A percentile compares a stretch with the other conserved stretches of the same genome.
phyloP scores from a whole-genome alignment of 1,140 invertebrate genomes.

The Amphibalanus amphitrite region DNA sequence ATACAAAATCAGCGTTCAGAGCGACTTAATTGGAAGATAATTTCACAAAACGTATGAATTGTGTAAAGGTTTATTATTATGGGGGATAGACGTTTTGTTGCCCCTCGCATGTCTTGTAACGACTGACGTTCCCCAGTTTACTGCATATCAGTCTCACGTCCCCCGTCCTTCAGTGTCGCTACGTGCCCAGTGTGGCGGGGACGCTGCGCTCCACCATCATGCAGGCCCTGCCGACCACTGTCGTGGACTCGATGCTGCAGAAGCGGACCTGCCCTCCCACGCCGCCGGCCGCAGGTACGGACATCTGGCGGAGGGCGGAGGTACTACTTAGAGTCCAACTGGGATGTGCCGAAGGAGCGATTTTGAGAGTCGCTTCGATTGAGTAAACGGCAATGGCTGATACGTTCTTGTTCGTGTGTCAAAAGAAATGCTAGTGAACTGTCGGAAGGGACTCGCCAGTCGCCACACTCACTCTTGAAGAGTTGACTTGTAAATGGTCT shows the following conservation, averaged over 20 bases:
- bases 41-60: no score
- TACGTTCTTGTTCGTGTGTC: background rate
- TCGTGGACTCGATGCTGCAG: constrained; percentile 19
- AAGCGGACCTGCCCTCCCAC: constrained; percentile 20
- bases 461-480: no score
- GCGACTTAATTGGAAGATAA: no score
- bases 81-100: no score
- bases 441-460: no score
- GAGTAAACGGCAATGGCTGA: background rate
- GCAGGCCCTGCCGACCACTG: constrained; percentile 19
- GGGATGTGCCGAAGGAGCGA: background rate
- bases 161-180: no score
- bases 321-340: background rate
- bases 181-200: constrained; percentile 21
- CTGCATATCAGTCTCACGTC: no score
- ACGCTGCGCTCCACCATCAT: constrained; percentile 20
- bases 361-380: background rate
- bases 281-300: constrained; percentile 18
- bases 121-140: no score
- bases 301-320: background rate
- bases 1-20: no score
- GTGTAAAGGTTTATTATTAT: no score
- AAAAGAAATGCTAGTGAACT: background rate
- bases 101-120: no score
- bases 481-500: no score